Percentiles rank a stretch among this genome's conserved stretches.
Conservation (phyloP, 2,888 invertebrate species). For the Diaperis boleti region DNA sequence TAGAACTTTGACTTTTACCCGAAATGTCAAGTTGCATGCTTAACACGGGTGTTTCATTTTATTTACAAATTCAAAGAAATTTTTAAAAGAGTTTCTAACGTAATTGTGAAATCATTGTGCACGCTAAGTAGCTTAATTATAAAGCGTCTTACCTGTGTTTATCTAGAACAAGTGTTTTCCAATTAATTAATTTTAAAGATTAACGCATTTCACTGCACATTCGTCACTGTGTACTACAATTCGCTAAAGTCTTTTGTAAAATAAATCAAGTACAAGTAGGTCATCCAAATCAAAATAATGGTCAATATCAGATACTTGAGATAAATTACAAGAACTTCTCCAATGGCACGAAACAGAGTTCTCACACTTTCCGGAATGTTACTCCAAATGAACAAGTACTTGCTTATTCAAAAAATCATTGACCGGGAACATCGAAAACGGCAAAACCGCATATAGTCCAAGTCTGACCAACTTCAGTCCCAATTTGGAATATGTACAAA, state of each 20-base stretch:
- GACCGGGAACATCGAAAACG: slow-evolving; percentile 48
- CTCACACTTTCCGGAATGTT: slow-evolving; percentile 8
- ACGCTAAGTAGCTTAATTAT: slow-evolving; percentile 34
- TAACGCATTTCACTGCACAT: slow-evolving; percentile 52
- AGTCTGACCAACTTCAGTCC: slow-evolving; percentile 49
- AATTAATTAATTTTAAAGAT: slow-evolving; percentile 45
- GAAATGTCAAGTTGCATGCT: slow-evolving; percentile 33
- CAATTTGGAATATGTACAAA: slow-evolving; percentile 21
- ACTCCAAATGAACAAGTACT: slow-evolving; percentile 18
- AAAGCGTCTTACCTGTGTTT: slow-evolving; percentile 45
- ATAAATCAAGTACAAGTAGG: slow-evolving; percentile 47
- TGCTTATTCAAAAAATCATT: slow-evolving; percentile 43
- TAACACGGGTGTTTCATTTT: slow-evolving; percentile 11
- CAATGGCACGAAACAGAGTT: slow-evolving; percentile 19
- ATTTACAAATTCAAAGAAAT: slow-evolving; percentile 12
- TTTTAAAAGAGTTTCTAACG: slow-evolving; percentile 17
- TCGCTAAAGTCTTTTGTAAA: slow-evolving; percentile 32
- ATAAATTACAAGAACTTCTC: slow-evolving; percentile 47
- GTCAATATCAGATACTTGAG: slow-evolving; percentile 46
- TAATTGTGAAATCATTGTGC: slow-evolving; percentile 39
- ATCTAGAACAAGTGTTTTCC: slow-evolving; percentile 51
- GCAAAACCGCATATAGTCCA: slow-evolving; percentile 49
- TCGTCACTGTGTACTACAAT: slow-evolving; percentile 39
- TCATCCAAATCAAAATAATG: slow-evolving; percentile 41
- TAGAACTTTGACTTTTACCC: slow-evolving; percentile 40